Evolutionary conservation across 92 coral and sea anemone species (phyloP).

Genomic region (Epizoanthus rinbou): DNA sequence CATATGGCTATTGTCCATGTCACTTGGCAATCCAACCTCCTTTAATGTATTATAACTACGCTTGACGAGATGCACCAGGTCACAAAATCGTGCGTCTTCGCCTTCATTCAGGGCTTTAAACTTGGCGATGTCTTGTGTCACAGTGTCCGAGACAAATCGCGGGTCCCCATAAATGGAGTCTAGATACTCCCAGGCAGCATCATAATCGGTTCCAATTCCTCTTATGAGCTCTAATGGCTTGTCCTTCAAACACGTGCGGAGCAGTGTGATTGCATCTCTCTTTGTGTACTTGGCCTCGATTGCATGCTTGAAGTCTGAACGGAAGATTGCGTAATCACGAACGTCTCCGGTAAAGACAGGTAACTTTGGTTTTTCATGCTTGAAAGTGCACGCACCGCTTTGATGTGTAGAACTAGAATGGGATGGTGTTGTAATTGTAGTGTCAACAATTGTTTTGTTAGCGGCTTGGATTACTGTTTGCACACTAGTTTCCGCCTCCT

Average conservation of each 20-base stretch:
- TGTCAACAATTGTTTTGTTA: too few species aligned
- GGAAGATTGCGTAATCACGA: conserved; percentile 52
- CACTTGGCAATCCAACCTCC: conserved; percentile 49
- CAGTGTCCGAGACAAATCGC: conserved; percentile 54
- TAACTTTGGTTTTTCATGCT: conserved; percentile 58
- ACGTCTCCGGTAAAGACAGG: conserved; percentile 54
- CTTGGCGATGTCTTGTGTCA: conserved; percentile 47
- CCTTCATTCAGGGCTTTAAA: conserved; percentile 45
- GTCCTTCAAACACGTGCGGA: conserved; percentile 46
- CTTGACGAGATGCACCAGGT: conserved; percentile 54
- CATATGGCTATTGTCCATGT: conserved; percentile 64
- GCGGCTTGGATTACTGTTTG: too few species aligned
- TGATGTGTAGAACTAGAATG: too few species aligned
- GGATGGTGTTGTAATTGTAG: too few species aligned
- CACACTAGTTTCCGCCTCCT: too few species aligned
- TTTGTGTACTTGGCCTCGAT: conserved; percentile 47
- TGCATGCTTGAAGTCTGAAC: conserved; percentile 50
- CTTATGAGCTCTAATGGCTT: conserved; percentile 58
- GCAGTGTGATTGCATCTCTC: conserved; percentile 46
- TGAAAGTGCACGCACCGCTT: conserved; percentile 34
- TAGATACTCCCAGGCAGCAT: conserved; percentile 57
- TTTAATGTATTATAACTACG: conserved; percentile 59
- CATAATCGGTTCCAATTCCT: conserved; percentile 53
- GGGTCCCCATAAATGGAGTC: conserved; percentile 57
- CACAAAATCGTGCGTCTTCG: conserved; percentile 59